Evolutionary conservation across 2,888 invertebrate species (phyloP).

Genomic region (Stenodera caucasica): DNA sequence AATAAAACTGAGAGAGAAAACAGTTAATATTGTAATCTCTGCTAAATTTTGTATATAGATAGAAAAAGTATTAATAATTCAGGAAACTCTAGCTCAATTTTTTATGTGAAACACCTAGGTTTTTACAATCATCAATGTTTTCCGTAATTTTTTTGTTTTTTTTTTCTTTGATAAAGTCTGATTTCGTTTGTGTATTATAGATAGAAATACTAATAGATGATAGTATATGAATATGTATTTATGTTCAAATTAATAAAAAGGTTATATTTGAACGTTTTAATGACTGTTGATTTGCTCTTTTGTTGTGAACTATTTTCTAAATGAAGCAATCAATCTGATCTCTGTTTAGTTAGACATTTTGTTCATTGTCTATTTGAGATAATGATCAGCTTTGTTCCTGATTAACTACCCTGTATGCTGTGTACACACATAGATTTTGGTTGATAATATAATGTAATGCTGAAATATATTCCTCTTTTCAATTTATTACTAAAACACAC

Average conservation of each 20-base stretch:
- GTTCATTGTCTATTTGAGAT: no score
- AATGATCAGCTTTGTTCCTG: no score
- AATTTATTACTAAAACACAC: no score
- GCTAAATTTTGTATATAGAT: constrained; percentile 28
- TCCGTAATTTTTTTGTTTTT: constrained; percentile 24
- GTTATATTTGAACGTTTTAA: constrained; percentile 23
- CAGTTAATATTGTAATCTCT: background rate
- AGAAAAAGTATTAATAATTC: constrained; percentile 35
- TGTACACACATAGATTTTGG: no score
- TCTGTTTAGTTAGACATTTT: no score
- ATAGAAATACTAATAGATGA: constrained; percentile 35
- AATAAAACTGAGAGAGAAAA: background rate
- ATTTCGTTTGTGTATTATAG: constrained; percentile 42
- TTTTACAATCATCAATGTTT: constrained; percentile 15
- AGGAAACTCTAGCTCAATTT: constrained; percentile 48
- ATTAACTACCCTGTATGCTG: no score
- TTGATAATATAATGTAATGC: no score
- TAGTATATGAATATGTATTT: constrained; percentile 43
- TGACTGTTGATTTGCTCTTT: no score
- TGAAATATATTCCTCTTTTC: no score
- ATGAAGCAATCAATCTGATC: no score
- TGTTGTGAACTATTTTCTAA: no score
- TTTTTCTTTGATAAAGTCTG: constrained; percentile 42
- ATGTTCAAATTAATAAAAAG: constrained; percentile 43
- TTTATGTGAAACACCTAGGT: constrained; percentile 30